Evolutionary conservation across 2,888 invertebrate species (phyloP).

Genomic region (Anorthoa munda): DNA sequence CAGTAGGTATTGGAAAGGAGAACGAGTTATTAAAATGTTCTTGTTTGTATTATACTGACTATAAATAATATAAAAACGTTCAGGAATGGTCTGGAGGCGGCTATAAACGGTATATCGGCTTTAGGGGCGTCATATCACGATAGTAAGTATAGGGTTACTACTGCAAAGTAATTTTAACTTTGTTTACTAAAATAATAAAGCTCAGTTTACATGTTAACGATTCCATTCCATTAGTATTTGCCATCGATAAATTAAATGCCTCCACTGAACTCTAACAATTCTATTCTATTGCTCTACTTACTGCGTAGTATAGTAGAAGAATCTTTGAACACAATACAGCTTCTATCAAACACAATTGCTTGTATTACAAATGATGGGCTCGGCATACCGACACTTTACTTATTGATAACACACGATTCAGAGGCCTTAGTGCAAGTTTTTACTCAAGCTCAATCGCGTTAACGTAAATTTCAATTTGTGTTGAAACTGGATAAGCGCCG

Average conservation of each 20-base stretch:
- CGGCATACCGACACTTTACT: constrained; percentile 57
- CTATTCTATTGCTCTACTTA: neutral
- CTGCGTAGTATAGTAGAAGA: constrained; percentile 17
- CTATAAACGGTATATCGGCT: constrained; percentile 16
- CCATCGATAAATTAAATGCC: neutral
- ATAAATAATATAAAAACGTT: constrained; percentile 6
- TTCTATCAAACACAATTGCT: constrained; percentile 49
- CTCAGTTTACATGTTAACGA: neutral
- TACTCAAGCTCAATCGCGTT: no score
- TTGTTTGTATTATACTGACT: constrained; percentile 11
- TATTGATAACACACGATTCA: constrained; percentile 66
- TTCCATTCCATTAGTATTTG: no score
- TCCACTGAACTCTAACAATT: neutral
- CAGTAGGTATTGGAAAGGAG: constrained; percentile 60
- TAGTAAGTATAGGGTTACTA: neutral
- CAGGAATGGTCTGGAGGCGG: constrained; percentile 11
- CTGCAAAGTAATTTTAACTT: neutral
- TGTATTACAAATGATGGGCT: constrained; percentile 51
- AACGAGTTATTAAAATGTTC: constrained; percentile 50
- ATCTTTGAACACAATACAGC: constrained; percentile 42
- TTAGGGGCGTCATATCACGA: neutral
- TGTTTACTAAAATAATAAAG: neutral
- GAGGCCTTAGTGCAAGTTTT: no score
- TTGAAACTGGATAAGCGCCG: no score
- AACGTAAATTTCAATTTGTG: no score